Base-by-base conservation (phyloP, 2,888 invertebrate species). In the Mesodorylaimus sp. region DNA sequence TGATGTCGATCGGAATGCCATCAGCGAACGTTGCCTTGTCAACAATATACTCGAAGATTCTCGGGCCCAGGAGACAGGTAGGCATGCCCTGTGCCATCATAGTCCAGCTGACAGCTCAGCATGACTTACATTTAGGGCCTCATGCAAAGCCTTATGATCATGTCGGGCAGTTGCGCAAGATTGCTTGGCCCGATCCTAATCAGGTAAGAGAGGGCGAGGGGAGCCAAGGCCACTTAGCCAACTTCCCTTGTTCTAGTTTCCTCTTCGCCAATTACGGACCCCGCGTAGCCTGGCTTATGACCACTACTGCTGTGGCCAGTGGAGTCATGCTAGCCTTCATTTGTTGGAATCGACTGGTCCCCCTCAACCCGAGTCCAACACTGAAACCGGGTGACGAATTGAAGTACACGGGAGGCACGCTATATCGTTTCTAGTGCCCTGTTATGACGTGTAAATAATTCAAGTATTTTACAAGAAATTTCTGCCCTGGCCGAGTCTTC, bases 11-110 rank as follows among this genome's bases (percentile, higher is more conserved):
- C 5, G 47, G 19, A 37, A n/a, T 41, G 5, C 36, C 32, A 5
- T 36, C 26, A 7, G 47, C 26, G 24, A 32, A 32, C 29, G 25
- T 7, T 19, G 19, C 26, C 19, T n/a, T 24, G 16, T 21, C 36
- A 5, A 46, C 47, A 5, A 7, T 46, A 5, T 46, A 32, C 36
- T 21, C 47, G 3, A 46, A 39, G 32, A 16, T 46, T 10, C 47
- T 46, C 36, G 47, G 47, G 19, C 47, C 23, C 5, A 5, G 47
- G 25, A 32, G 32, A 46, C 47, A 46, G 47, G 47, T 46, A 19
- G 24, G 42, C 10, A 32, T n/a, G n/a, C n/a, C n/a, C n/a, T n/a
- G n/a, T n/a, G n/a, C n/a, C n/a, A n/a, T n/a, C n/a, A n/a, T n/a
- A n/a, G n/a, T n/a, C n/a, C n/a, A n/a, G n/a, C n/a, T n/a, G n/a